Base-by-base conservation (phyloP, 2,113 vertebrate species). In the Baryphthengus martii region DNA sequence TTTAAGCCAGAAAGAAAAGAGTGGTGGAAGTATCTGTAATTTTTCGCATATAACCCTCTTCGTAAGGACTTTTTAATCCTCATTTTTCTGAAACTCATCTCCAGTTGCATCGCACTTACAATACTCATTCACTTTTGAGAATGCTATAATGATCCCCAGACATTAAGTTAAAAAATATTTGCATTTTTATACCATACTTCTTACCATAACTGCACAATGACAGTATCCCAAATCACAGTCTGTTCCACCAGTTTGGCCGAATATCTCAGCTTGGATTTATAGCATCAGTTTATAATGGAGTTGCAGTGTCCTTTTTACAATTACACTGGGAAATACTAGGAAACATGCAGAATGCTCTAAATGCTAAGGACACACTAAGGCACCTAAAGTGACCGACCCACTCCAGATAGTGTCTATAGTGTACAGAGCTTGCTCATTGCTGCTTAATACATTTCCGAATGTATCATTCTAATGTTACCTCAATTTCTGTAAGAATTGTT, bases 401-500 rank as follows among this genome's bases (percentile, higher is more conserved):
- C 18, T 70, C 25, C 45, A 53, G 50, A 47, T 28, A 37, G 9
- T 15, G 21, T 24, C 23, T 12, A 10, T 8, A 68, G 17, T 6
- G 24, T 75, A 66, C 28, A 83, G 29, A 40, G 14, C 35, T 62
- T 82, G 13, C 31, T 92, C 29, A 17, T 24, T 66, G 26, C 31
- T 3, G 3, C 74, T 80, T 49, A n/a, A 83, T 21, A 39, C 33
- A 56, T 85, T 95, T 68, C 89, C 84, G 52, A 90, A 83, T 84
- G 53, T 11, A 72, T 72, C 47, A 40, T 40, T 75, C 16, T 50
- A 29, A 65, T 91, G 40, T 85, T 91, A 75, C 18, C 24, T 84
- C 71, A 81, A n/a, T 72, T 93, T 96, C 70, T 93, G 28, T 20
- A 92, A 97, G 68, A 86, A 63, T 25, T 80, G 20, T 73, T 94